Evolutionary conservation across 2,113 vertebrate genomes (phyloP).

Genomic region (Tetrax tetrax): DNA sequence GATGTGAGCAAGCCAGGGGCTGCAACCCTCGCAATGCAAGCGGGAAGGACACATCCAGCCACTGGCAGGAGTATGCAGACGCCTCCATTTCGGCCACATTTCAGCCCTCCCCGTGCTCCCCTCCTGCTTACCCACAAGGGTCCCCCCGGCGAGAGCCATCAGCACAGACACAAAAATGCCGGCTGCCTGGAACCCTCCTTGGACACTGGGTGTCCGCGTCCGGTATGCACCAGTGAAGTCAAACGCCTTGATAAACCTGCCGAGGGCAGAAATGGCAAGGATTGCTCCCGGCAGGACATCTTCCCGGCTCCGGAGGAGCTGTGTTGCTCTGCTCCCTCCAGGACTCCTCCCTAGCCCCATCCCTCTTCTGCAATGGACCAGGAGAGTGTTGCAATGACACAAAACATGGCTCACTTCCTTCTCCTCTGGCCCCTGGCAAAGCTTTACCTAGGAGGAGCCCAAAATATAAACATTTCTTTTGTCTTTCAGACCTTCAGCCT

Average conservation of each 20-base stretch:
- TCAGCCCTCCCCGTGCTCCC: neutral
- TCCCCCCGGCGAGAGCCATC: slow-evolving; percentile 88
- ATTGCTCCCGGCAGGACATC: neutral
- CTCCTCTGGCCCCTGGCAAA: neutral
- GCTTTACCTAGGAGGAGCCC: neutral
- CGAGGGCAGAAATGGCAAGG: neutral
- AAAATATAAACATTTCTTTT: neutral
- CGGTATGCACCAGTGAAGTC: slow-evolving; percentile 57
- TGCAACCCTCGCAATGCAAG: neutral
- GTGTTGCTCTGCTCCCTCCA: rapidly evolving
- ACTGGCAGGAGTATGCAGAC: rapidly evolving
- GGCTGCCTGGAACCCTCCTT: slow-evolving; percentile 89
- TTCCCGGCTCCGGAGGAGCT: neutral
- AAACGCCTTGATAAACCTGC: slow-evolving; percentile 80
- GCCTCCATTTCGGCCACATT: neutral
- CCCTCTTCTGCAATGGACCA: neutral
- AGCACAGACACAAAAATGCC: slow-evolving; percentile 85
- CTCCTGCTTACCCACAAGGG: slow-evolving; percentile 83
- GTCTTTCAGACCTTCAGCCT: neutral
- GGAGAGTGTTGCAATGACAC: neutral
- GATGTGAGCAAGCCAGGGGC: too few species aligned
- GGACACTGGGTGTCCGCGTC: slow-evolving; percentile 52
- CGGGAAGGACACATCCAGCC: rapidly evolving
- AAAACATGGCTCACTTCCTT: neutral
- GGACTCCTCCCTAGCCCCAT: neutral